These are phyloP conservation scores for Nephrotoma flavescens DNA, from an alignment of 2,888 invertebrate genomes.

Conservation along the genomic window DNA sequence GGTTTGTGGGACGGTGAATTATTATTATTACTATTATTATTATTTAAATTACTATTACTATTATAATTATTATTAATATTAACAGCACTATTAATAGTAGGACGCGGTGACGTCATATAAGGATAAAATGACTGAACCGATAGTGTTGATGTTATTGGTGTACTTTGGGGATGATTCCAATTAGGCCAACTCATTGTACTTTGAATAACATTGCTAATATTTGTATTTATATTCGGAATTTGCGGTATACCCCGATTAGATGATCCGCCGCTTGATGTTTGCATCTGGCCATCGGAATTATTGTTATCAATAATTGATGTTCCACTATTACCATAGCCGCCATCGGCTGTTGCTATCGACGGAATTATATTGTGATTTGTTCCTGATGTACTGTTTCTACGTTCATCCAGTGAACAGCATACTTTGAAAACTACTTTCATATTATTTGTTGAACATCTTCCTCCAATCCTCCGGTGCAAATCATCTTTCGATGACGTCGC, in stretches of 20 bases:
- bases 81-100: conserved; percentile 21
- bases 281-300: conserved; percentile 3
- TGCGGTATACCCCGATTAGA: conserved; percentile 13
- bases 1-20: conserved; percentile 35
- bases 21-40: conserved; percentile 12
- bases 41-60: neutral
- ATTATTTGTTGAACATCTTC: conserved; percentile 80
- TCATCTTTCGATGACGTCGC: conserved; percentile 88
- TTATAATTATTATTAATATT: conserved; percentile 17
- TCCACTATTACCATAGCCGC: conserved; percentile 23
- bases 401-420: conserved; percentile 68
- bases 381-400: conserved; percentile 24
- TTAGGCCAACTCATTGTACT: conserved; percentile 25
- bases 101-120: conserved; percentile 19
- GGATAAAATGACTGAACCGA: conserved; percentile 18
- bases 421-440: conserved; percentile 95
- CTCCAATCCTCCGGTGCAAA: conserved; percentile 80
- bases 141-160: conserved; percentile 14
- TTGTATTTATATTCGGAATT: conserved; percentile 22
- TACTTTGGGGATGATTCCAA: conserved; percentile 13
- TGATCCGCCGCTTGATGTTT: neutral
- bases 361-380: neutral
- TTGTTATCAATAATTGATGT: conserved; percentile 31
- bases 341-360: conserved; percentile 8
- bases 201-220: conserved; percentile 25